Evolutionary conservation across 2,888 invertebrate species (phyloP).

Genomic region (Alsophila aescularia): DNA sequence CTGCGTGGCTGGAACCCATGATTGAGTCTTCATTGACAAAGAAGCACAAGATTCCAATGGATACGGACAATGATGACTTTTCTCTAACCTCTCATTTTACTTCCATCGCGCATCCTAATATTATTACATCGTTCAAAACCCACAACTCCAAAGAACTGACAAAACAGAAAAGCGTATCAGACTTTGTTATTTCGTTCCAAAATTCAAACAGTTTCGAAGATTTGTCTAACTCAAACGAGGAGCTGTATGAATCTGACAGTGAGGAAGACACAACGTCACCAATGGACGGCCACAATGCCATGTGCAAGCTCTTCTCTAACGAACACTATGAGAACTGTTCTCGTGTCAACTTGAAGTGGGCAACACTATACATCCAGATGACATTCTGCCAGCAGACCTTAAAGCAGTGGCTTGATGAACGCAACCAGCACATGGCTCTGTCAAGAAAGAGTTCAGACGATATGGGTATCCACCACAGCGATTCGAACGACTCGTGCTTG

Average conservation of each 20-base stretch:
- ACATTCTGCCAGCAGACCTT: slow-evolving; percentile 90
- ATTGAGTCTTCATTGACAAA: slow-evolving; percentile 76
- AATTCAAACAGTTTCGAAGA: slow-evolving; percentile 66
- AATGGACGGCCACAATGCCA: slow-evolving; percentile 51
- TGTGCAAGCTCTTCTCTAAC: slow-evolving; percentile 61
- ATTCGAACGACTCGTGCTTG: slow-evolving; percentile 62
- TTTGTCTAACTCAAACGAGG: slow-evolving; percentile 53
- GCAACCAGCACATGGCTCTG: slow-evolving; percentile 75
- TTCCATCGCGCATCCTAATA: slow-evolving; percentile 68
- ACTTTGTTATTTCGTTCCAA: slow-evolving; percentile 73
- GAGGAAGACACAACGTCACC: slow-evolving; percentile 57
- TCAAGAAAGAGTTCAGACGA: slow-evolving; percentile 69
- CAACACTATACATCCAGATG: slow-evolving; percentile 93
- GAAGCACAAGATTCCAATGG: slow-evolving; percentile 64
- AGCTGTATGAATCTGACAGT: slow-evolving; percentile 57
- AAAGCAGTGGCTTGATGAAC: slow-evolving; percentile 89
- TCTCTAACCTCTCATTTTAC: slow-evolving; percentile 54
- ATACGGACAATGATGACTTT: slow-evolving; percentile 69
- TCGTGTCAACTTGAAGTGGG: slow-evolving; percentile 84
- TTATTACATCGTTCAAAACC: slow-evolving; percentile 77
- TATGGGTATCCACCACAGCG: slow-evolving; percentile 61
- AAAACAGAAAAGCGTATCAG: slow-evolving; percentile 66
- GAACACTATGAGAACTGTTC: slow-evolving; percentile 73
- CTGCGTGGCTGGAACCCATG: slow-evolving; percentile 91
- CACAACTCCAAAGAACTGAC: slow-evolving; percentile 75